Conservation (phyloP, 2,113 vertebrate genomes). For the Crotophaga sulcirostris region DNA sequence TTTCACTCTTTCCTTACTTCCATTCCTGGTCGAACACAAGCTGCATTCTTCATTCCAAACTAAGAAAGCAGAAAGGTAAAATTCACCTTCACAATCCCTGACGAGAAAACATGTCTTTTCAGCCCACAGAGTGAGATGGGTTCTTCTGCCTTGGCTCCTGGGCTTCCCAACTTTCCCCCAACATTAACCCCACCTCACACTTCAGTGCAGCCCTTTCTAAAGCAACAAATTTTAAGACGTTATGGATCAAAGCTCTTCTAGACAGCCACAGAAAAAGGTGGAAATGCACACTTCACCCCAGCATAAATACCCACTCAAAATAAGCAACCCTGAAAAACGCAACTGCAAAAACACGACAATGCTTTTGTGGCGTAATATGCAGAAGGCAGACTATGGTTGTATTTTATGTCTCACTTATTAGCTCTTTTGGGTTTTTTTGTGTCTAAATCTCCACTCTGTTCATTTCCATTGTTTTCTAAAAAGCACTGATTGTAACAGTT, state of each 20-base stretch:
- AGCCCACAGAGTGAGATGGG: too few species aligned
- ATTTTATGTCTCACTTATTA: background rate
- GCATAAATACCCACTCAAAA: background rate
- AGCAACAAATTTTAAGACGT: background rate
- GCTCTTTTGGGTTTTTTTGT: background rate
- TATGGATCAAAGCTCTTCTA: background rate
- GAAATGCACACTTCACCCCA: background rate
- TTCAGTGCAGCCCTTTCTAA: too few species aligned
- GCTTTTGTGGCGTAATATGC: rapidly evolving
- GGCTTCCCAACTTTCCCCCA: too few species aligned
- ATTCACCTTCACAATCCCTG: too few species aligned
- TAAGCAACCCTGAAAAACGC: background rate
- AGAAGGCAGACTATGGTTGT: background rate
- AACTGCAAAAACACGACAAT: background rate
- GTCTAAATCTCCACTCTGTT: background rate
- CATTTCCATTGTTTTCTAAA: background rate
- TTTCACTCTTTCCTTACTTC: too few species aligned
- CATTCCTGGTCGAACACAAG: too few species aligned
- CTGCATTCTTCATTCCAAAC: too few species aligned
- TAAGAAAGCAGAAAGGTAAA: too few species aligned
- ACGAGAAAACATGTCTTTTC: too few species aligned
- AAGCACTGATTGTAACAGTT: background rate
- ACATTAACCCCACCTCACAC: too few species aligned
- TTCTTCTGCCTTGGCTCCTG: too few species aligned
- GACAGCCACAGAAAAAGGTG: background rate